Base-by-base conservation (phyloP, 37 sponge, comb jelly and placozoan genomes). In the Cladorhizidae sp. region DNA sequence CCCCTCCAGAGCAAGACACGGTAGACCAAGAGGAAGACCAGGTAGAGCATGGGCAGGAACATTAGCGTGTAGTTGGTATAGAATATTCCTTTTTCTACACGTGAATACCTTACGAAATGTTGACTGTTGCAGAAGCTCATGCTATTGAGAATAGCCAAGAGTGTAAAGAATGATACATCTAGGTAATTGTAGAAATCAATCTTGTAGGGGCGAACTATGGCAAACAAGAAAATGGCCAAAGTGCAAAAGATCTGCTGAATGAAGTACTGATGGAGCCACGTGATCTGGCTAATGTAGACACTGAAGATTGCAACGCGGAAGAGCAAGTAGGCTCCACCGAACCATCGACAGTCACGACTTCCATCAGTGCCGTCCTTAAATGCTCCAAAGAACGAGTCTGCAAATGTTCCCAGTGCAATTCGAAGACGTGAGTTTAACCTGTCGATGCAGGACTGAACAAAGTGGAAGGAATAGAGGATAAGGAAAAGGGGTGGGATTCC, bases 401-500 rank as follows among this genome's bases (percentile, higher is more conserved):
- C 82, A 81, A 81, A 81, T 7, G 64, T 81, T 43, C 57, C 33
- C 49, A 72, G 29, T 14, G 82, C 73, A 57, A 75, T 75, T 22
- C 43, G 61, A 55, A 35, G 32, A 1, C 69, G 68, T 23, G 8
- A 7, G 3, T 35, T 23, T 6, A 58, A 39, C 63, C 40, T 37
- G 3, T 31, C 59, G 0, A 81, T 70, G 51, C 62, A 61, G 20
- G 32, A 12, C 64, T 81, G 82, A 8, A 72, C 40, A 36, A 72
- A 12, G 20, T 43, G n/a, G 15, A 57, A 15, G 1, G 82, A 86
- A 57, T 71, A 73, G 71, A 72, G 31, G 0, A 85, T 35, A 25
- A 92, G 86, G 31, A 92, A 63, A 15, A 92, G 22, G 11, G 93
- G 93, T 36, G 89, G 89, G 20, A 85, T 12, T 2, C 71, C 32